Evolutionary conservation across 1,140 invertebrate genomes (phyloP), one percentile per base, ranked within the genome.

Genomic region (Procambarus virginalis): DNA sequence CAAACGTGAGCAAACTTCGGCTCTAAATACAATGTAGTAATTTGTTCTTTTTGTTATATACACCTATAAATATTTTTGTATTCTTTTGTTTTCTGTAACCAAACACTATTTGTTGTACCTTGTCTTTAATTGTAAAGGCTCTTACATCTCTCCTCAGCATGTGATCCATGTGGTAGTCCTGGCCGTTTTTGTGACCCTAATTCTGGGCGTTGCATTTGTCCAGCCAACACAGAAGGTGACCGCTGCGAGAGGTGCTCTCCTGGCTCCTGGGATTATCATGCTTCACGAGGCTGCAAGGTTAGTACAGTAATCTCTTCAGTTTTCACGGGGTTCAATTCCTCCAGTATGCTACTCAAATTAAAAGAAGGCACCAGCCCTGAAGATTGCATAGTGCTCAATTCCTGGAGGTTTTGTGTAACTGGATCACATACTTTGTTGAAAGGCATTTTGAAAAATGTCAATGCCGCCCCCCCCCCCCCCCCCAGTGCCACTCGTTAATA

Each of bases 151-250:
- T 46, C 58, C 22, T 60, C 94, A 97, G 97, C 95, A 84, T 99
- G 98, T 93, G 96, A 97, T 58, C 93, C 95, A 0, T 99, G 98
- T 93, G 94, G 95, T 14, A 95, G 95, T 85, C 95, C 96, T 48
- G 98, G 98, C 10, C 97, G 98, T 93, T 95, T 98, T 78, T 99
- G 98, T 93, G 97, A 98, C 93, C 95, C 96, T 0, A 95, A 96
- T 88, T 98, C 96, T 68, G 98, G 98, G 1, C 95, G 96, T 55
- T 99, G 98, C 94, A 95, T 98, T n/a, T 99, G 98, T 93, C 34
- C 98, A 6, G 95, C 95, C 0, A 94, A 97, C 89, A 97, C 97
- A 0, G 95, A 96, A 81, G 98, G 98, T 2, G 94, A 96, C 6
- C 95, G 95, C 70, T 99, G 98, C 93, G 95, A 96, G 91, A 95